phyloP scores from a whole-genome alignment of 1,140 invertebrate genomes.

The Drosophila saltans region DNA sequence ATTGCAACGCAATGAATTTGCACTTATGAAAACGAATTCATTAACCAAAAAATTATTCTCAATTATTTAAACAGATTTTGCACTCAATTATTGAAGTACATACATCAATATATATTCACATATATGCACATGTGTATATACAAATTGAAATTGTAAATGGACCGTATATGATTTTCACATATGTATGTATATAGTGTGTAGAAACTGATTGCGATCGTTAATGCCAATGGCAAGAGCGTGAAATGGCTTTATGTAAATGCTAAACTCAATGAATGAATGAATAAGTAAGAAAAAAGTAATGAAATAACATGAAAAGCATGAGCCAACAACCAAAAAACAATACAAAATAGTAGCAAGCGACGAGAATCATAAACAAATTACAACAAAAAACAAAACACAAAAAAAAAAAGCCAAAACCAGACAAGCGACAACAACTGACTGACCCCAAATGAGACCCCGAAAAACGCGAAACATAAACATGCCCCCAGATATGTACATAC shows the following conservation, averaged over 20 bases:
- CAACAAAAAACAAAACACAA: constrained; percentile 29
- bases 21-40: no score
- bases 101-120: not conserved
- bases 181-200: not conserved
- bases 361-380: constrained; percentile 44
- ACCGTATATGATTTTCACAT: not conserved
- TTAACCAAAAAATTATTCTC: no score
- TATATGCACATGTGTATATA: not conserved
- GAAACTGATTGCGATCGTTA: not conserved
- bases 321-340: constrained; percentile 1
- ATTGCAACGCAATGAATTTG: no score
- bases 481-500: constrained; percentile 14
- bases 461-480: constrained; percentile 60
- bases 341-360: constrained; percentile 18
- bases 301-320: not conserved
- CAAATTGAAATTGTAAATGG: constrained; percentile 16
- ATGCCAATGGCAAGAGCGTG: constrained; percentile 48
- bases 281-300: constrained; percentile 5
- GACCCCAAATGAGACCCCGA: constrained; percentile 46
- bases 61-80: not conserved
- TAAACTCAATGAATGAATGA: constrained; percentile 52
- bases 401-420: not conserved
- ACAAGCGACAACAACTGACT: constrained; percentile 40
- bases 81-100: not conserved
- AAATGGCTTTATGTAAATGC: constrained; percentile 45